Evolutionary conservation across 1,140 invertebrate species (phyloP).

Genomic region (Tenebrio molitor): DNA sequence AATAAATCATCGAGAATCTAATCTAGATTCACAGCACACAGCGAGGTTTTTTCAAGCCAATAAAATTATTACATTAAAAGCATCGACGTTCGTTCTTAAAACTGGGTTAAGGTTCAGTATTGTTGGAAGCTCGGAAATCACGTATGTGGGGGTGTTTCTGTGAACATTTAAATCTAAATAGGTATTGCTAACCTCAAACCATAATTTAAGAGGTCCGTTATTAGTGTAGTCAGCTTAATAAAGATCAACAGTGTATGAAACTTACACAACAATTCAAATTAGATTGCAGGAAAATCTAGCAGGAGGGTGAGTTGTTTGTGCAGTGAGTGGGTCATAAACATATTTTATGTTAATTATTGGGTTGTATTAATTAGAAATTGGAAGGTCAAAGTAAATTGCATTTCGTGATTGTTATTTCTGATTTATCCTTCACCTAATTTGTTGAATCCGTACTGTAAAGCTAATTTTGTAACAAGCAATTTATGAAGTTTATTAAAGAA

Average conservation of each 20-base stretch:
- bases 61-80: slow-evolving; percentile 6
- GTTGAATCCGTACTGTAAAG: background rate
- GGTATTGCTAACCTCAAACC: background rate
- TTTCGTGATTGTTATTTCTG: slow-evolving; percentile 16
- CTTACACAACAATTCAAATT: background rate
- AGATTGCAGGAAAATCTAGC: background rate
- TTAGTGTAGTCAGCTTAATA: slow-evolving; percentile 10
- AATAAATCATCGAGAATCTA: background rate
- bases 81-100: slow-evolving; percentile 14
- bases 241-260: slow-evolving; percentile 17
- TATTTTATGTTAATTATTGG: slow-evolving; percentile 33
- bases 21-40: background rate
- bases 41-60: slow-evolving; percentile 5
- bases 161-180: background rate
- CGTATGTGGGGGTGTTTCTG: no score
- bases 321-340: slow-evolving; percentile 1
- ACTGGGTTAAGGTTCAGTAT: slow-evolving; percentile 12
- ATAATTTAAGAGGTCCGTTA: slow-evolving; percentile 18
- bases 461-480: no score
- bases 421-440: slow-evolving; percentile 33
- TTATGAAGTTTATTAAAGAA: no score
- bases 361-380: slow-evolving; percentile 13
- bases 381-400: slow-evolving; percentile 20
- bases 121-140: background rate
- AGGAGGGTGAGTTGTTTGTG: slow-evolving; percentile 5